Base-by-base conservation (phyloP, 2,888 invertebrate species). In the Protophormia terraenovae region DNA sequence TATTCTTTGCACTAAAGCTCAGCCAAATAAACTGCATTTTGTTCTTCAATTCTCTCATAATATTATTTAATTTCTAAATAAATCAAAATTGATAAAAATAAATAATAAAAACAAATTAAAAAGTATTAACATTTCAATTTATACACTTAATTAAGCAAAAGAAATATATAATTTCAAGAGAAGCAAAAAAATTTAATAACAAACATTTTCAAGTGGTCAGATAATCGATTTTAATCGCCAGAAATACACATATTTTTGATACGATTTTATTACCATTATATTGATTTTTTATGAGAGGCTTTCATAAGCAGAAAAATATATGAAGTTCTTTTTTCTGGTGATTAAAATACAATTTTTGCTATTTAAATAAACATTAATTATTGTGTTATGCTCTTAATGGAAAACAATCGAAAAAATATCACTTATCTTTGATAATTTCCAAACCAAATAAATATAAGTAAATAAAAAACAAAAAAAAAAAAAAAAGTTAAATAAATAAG, bases 351-450 rank as follows among this genome's bases (percentile, higher is more conserved):
- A 88, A 89, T 89, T 89, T 87, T 86, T 86, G 86, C 86, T 88
- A 89, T 87, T 90, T 90, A 90, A 90, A 90, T 88, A 87, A 86
- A 87, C 89, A 90, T 89, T 90, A 90, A 87, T 87, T 87, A 55
- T 24, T 71, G 14, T 6, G 6, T 35, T 12, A 16, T 32, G 1
- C 47, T 67, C 7, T 60, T 8, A n/a, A 53, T 38, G n/a, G 2
- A n/a, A 55, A 35, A 22, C 19, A 19, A 32, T 67, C 29, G 53
- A 24, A 22, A 53, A 55, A 50, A 14, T 3, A 19, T 12, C 27
- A 27, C 29, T 66, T 45, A 27, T 27, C 29, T 66, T 16, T 29
- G 4, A 12, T 1, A 64, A 62, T 38, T 14, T n/a, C n/a, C 16
- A 45, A n/a, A 10, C 12, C n/a, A 41, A 38, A 35, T 19, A 62